Base-by-base conservation (phyloP, 1,140 invertebrate species). In the Dolichoris vasculosae region DNA sequence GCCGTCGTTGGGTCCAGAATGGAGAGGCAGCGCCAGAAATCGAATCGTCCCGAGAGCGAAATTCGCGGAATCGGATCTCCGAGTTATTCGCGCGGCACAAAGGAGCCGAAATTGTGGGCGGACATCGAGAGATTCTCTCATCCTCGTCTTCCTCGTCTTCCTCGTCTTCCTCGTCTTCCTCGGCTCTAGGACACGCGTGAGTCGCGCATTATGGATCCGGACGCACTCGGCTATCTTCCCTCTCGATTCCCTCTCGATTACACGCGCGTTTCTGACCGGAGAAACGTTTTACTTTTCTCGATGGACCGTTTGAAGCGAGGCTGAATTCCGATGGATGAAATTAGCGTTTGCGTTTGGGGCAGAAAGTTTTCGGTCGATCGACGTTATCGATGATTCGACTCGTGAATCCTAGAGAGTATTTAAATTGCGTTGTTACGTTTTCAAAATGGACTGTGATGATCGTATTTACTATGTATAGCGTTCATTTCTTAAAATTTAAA, bases 91-190 rank as follows among this genome's bases (percentile, higher is more conserved):
- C 69, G 69, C 26, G 48, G 64, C 40, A 83, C 71, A 83, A 83
- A 83, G 71, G 82, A 71, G 79, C 73, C 64, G 83, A 82, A 81
- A 79, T 78, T 79, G 79, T 85, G 73, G 85, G 81, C 81, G 85
- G 85, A 48, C 51, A 30, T 78, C 51, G 38, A 51, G 35, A 80
- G 73, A 82, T 82, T 51, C 59, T 67, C 80, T 6, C n/a, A n/a
- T n/a, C n/a, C 40, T 46, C 17, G 30, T n/a, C n/a, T n/a, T n/a
- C n/a, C n/a, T n/a, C 43, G 30, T 59, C 40, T 26, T 59, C 30
- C 76, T 20, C 30, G 17, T 20, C 32, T 26, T n/a, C 32, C 43
- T n/a, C 40, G 32, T 7, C 69, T 35, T 17, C 8, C 32, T 40
- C 35, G 69, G 69, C 35, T 20, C 35, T 30, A 71, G 67, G 67